Evolutionary conservation across 2,113 vertebrate species (phyloP).

Genomic region (Mystacornis crossleyi): DNA sequence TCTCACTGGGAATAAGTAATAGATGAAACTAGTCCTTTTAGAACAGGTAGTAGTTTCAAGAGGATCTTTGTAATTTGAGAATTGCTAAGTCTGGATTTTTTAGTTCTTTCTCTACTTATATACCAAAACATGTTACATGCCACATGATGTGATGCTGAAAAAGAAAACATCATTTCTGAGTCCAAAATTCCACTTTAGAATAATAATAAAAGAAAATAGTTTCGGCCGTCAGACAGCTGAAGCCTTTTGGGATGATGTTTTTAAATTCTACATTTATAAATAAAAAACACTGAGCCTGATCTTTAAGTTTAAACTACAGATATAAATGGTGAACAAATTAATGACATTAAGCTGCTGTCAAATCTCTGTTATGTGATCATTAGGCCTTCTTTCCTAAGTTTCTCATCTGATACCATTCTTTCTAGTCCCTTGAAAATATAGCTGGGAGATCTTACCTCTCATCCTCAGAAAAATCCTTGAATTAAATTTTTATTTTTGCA

Average conservation of each 20-base stretch:
- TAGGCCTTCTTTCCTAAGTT: neutral
- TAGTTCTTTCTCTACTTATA: neutral
- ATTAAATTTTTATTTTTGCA: neutral
- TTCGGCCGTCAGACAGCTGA: neutral
- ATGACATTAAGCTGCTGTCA: neutral
- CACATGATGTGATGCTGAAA: neutral
- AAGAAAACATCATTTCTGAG: neutral
- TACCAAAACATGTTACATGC: neutral
- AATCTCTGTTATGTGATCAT: neutral
- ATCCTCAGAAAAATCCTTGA: neutral
- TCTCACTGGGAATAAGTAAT: neutral
- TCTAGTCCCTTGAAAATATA: neutral
- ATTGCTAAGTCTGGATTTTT: neutral
- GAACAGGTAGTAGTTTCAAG: neutral
- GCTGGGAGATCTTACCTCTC: neutral
- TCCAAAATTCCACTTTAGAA: neutral
- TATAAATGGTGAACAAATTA: neutral
- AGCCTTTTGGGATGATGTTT: neutral
- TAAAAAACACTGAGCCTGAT: neutral
- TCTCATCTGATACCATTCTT: neutral
- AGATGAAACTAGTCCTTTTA: neutral
- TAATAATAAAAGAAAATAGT: neutral
- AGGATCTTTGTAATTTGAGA: neutral
- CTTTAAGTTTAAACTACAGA: neutral
- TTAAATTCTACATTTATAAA: neutral